Evolutionary conservation across 2,113 vertebrate genomes (phyloP).

Genomic region (Microcebus tavaratra): DNA sequence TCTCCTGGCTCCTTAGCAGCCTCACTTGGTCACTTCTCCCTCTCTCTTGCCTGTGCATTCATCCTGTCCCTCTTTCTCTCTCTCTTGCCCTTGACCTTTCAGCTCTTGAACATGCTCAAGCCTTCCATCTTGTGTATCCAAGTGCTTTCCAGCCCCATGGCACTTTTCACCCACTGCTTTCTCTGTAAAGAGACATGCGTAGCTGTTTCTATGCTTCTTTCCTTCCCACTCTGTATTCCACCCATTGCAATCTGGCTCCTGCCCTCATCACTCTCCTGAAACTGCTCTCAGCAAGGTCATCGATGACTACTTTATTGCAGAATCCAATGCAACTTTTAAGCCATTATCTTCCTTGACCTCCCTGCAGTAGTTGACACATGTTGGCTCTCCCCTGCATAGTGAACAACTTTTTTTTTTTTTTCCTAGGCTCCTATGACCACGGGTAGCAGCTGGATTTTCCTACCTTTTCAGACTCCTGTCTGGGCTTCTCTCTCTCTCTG

Average conservation of each 20-base stretch:
- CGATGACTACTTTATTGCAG: neutral
- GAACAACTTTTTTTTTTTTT: conserved; percentile 22
- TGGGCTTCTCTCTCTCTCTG: neutral
- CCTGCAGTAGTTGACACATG: neutral
- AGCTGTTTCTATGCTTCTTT: neutral
- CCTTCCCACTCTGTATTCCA: neutral
- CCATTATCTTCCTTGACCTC: neutral
- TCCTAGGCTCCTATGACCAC: neutral
- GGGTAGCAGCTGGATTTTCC: neutral
- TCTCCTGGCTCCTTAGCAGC: neutral
- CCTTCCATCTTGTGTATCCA: neutral
- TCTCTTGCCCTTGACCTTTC: neutral
- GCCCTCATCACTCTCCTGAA: neutral
- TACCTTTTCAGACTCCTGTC: neutral
- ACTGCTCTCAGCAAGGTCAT: neutral
- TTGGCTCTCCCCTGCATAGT: neutral
- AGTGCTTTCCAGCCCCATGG: neutral
- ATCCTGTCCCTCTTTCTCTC: neutral
- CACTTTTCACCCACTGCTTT: neutral
- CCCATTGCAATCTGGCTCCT: neutral
- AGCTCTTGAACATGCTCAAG: neutral
- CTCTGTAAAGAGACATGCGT: neutral
- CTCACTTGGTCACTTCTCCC: neutral
- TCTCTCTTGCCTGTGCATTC: neutral
- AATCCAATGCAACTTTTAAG: neutral